These are phyloP conservation scores for Adineta ricciae DNA, from an alignment of 2,888 invertebrate species.

Conservation along the genomic window DNA sequence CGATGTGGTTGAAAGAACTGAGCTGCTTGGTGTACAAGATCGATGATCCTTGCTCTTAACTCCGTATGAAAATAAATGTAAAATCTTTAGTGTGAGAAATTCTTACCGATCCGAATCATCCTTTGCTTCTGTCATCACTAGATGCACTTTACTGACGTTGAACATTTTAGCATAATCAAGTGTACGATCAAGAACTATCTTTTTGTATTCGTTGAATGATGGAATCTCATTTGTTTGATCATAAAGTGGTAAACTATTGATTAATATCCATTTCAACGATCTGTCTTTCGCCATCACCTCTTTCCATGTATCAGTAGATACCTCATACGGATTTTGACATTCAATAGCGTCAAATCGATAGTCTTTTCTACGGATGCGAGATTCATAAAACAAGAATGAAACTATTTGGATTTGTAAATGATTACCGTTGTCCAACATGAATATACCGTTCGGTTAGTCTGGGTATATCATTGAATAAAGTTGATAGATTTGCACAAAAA, in stretches of 20 bases:
- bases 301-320: neutral
- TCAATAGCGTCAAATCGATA: neutral
- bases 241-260: slow-evolving; percentile 1
- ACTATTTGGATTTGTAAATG: neutral
- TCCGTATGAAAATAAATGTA: no score
- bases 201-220: neutral
- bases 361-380: neutral
- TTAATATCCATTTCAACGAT: neutral
- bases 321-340: neutral
- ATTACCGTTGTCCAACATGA: neutral
- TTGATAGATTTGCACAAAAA: neutral
- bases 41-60: neutral
- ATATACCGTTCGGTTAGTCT: slow-evolving; percentile 5
- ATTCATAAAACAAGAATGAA: no score
- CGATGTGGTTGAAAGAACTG: neutral
- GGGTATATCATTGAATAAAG: neutral
- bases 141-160: neutral
- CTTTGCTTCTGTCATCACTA: neutral
- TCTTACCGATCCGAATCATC: neutral
- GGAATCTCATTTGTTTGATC: neutral
- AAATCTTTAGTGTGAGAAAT: no score
- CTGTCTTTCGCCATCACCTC: neutral
- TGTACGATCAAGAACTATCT: neutral
- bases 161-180: neutral
- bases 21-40: neutral